A percentile compares a stretch with the other conserved stretches of the same genome.
Evolutionary conservation across 2,797 vertebrate genomes (phyloP).

Genomic region (Notamacropus eugenii): DNA sequence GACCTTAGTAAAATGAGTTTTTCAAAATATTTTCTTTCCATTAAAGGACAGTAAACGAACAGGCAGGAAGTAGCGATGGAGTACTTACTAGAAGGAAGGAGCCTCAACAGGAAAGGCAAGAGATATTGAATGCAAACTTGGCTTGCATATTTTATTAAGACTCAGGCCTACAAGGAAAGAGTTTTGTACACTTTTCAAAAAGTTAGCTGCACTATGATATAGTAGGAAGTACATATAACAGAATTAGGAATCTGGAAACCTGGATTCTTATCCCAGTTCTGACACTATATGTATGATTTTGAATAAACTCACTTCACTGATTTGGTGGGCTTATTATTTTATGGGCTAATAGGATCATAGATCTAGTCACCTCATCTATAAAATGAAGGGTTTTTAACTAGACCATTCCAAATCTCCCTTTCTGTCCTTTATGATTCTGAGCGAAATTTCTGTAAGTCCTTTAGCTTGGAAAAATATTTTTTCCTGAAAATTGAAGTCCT

Average conservation of each 20-base stretch:
- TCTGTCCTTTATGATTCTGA: background rate
- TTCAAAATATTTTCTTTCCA: background rate
- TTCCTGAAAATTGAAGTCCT: background rate
- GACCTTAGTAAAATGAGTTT: background rate
- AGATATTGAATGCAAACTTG: background rate
- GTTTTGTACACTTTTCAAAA: background rate
- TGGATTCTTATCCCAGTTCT: background rate
- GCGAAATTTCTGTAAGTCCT: background rate
- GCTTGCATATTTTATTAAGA: background rate
- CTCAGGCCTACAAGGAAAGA: background rate
- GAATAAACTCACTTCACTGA: background rate
- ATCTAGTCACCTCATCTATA: background rate
- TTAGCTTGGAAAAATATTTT: background rate
- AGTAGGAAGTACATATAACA: background rate
- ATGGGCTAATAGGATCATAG: background rate
- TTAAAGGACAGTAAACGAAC: background rate
- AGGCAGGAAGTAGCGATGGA: background rate
- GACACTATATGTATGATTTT: background rate
- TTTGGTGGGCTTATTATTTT: background rate
- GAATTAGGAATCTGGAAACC: background rate
- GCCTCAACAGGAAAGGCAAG: background rate
- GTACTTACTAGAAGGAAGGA: background rate
- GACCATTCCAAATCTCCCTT: background rate
- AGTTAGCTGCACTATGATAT: background rate
- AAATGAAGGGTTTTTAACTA: background rate